Base-by-base conservation (phyloP, 2,797 vertebrate species). In the Leptoclinus maculatus region DNA sequence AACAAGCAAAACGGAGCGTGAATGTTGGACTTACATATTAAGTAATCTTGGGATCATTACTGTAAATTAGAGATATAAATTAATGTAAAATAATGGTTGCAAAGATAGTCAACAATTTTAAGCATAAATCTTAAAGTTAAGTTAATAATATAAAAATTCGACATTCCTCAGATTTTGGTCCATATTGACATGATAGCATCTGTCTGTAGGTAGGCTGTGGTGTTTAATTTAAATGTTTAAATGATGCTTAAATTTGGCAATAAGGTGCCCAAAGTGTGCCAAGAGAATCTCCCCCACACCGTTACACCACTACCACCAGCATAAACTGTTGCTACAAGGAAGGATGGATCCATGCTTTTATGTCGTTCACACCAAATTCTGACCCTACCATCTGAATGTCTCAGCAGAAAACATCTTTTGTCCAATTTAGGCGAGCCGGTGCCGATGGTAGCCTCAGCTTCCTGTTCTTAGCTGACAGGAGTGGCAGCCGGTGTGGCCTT, bases 341-440 rank as follows among this genome's bases (percentile, higher is more conserved):
- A 59, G 25, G 54, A 71, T 53, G 45, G 36, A 53, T 71, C 17
- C 45, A 36, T 66, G 36, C 70, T 60, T 27, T 60, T 54, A 60
- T 88, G 63, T 77, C 77, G 38, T 85, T 80, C 66, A 82, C 34
- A 17, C 67, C 76, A 85, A 82, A 90, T 82, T 78, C 74, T 84
- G 65, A 74, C 66, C 65, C 1, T 38, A 17, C 27, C 56, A 57
- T 32, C 53, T 54, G 53, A 54, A 54, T 54, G 23, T 54, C 13
- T 27, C 23, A 53, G 51, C 23, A 54, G 23, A 27, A 54, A 43
- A 43, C 41, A 43, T 17, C 3, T 16, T 29, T 29, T 29, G 29
- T 29, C 29, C 29, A 16, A 43, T 17, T 43, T 43, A 17, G 14
- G 8, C 0, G 41, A 14, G 41, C 34, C 34, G 6, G 34, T 36